Conservation (phyloP, 2,888 invertebrate species). For the Helleia helle region DNA sequence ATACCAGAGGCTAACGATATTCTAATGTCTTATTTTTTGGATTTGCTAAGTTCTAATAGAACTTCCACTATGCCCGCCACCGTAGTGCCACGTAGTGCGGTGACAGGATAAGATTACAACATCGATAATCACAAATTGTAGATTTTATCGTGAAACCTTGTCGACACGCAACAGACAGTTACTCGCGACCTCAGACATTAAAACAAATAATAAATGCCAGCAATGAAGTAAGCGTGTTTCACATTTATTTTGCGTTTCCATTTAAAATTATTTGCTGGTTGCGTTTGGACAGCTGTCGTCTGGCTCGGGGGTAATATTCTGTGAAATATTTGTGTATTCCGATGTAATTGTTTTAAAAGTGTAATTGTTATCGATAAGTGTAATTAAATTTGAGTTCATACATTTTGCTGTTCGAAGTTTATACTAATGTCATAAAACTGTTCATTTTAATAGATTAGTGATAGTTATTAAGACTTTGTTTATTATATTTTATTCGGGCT, state of each 20-base stretch:
- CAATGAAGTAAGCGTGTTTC: slow-evolving; percentile 22
- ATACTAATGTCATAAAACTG: slow-evolving; percentile 6
- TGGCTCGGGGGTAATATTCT: slow-evolving; percentile 25
- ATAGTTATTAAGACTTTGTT: too few relatives aligned
- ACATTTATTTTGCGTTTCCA: slow-evolving; percentile 21
- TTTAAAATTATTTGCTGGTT: slow-evolving; percentile 26
- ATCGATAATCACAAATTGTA: slow-evolving; percentile 21
- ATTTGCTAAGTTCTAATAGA: too few relatives aligned
- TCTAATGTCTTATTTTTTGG: too few relatives aligned
- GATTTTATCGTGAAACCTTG: slow-evolving; percentile 23
- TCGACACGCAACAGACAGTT: slow-evolving; percentile 20
- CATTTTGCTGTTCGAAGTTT: too few relatives aligned
- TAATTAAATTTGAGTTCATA: too few relatives aligned
- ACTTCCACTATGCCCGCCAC: neutral
- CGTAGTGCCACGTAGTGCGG: slow-evolving; percentile 15
- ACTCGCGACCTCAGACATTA: slow-evolving; percentile 24
- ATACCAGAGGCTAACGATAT: too few relatives aligned
- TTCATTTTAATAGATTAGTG: too few relatives aligned
- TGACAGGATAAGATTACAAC: slow-evolving; percentile 19
- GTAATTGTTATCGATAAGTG: too few relatives aligned
- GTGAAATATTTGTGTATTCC: slow-evolving; percentile 11
- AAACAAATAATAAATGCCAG: slow-evolving; percentile 26
- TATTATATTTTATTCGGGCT: too few relatives aligned
- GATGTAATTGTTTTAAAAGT: slow-evolving; percentile 8
- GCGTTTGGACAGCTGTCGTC: slow-evolving; percentile 40